Conservation (phyloP, 53 echinoderm and acorn worm genomes). For the Hippasteria phrygiana region DNA sequence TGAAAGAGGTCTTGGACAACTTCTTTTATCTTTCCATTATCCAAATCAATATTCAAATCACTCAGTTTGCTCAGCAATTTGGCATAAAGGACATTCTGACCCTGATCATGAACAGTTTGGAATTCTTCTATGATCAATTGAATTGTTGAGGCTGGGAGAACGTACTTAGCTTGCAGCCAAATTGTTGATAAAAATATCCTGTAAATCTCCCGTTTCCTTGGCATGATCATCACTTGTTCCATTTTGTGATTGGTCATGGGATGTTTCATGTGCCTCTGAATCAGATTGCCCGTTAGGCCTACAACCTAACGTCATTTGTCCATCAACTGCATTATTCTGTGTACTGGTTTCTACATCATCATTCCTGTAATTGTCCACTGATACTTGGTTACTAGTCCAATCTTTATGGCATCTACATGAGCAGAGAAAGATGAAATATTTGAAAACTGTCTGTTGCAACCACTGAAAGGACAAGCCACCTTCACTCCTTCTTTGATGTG, state of each 20-base stretch:
- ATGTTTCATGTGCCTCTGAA: background rate
- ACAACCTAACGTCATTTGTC: no score
- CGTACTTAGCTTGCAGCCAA: slow-evolving; percentile 54
- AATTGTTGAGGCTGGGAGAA: slow-evolving; percentile 43
- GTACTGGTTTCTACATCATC: background rate
- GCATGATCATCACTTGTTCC: background rate
- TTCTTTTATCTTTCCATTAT: slow-evolving; percentile 1
- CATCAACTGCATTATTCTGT: background rate
- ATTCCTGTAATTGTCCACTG: background rate
- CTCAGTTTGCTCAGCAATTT: slow-evolving; percentile 18
- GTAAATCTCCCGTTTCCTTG: slow-evolving; percentile 6
- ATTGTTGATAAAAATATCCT: slow-evolving; percentile 10
- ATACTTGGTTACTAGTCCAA: background rate
- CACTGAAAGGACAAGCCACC: background rate
- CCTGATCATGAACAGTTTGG: slow-evolving; percentile 29
- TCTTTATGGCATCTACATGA: slow-evolving; percentile 9
- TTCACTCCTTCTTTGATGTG: background rate
- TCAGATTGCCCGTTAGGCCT: background rate
- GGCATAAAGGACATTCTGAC: slow-evolving; percentile 14
- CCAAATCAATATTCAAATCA: slow-evolving; percentile 2
- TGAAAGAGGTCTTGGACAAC: slow-evolving; percentile 26
- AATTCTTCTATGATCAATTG: slow-evolving; percentile 57
- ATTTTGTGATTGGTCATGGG: background rate
- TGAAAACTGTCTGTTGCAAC: background rate
- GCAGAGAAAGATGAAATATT: background rate